Conservation (phyloP, 2,113 vertebrate species). For the Mionectes macconnelli region DNA sequence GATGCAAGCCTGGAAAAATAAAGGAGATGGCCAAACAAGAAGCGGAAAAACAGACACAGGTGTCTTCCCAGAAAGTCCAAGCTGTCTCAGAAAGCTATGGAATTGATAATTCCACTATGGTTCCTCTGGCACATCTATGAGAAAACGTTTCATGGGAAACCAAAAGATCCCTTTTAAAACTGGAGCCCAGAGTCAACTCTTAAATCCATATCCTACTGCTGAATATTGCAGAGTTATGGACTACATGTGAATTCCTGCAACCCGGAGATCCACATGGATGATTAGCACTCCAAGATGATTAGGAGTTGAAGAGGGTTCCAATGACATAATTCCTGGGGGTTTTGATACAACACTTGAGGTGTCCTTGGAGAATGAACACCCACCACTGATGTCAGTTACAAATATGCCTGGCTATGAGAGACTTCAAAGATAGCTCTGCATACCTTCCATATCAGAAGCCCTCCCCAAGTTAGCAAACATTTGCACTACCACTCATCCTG, state of each 20-base stretch:
- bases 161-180: background rate
- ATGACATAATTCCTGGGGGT: fast-evolving
- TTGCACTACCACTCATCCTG: slow-evolving; percentile 20
- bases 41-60: background rate
- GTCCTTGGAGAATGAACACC: background rate
- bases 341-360: background rate
- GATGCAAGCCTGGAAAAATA: slow-evolving; percentile 18
- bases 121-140: background rate
- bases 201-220: background rate
- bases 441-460: slow-evolving; percentile 21
- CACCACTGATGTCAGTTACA: background rate
- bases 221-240: background rate
- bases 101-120: background rate
- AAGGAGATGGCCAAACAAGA: background rate
- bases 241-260: background rate
- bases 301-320: background rate
- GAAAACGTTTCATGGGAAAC: background rate
- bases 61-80: background rate
- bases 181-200: background rate
- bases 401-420: background rate
- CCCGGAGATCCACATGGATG: fast-evolving
- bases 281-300: background rate
- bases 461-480: slow-evolving; percentile 23
- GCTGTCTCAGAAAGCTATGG: background rate
- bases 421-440: slow-evolving; percentile 20